Percentiles rank a stretch among this genome's conserved stretches.
These are phyloP conservation scores for Macrocentrus cingulum DNA, from an alignment of 1,140 invertebrate species.

Conservation along the genomic window DNA sequence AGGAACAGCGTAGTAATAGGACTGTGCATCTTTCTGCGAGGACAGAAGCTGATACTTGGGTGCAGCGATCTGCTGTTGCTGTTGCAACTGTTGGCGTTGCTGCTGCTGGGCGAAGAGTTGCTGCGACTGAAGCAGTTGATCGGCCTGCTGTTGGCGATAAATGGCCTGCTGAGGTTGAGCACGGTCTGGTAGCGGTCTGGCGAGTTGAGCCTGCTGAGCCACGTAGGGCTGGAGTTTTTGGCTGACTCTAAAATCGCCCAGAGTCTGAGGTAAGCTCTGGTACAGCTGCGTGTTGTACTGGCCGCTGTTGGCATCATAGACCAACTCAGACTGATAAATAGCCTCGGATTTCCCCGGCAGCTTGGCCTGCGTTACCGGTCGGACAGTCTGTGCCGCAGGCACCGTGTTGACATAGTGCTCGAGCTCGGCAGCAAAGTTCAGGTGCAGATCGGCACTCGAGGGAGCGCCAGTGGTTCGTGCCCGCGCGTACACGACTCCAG, in stretches of 20 bases:
- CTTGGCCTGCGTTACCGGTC: constrained; percentile 41
- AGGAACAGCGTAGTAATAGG: constrained; percentile 67
- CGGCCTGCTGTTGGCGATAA: constrained; percentile 72
- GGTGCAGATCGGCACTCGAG: constrained; percentile 50
- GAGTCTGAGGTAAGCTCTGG: constrained; percentile 73
- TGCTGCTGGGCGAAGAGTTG: constrained; percentile 75
- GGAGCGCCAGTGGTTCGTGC: constrained; percentile 42
- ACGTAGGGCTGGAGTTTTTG: constrained; percentile 75
- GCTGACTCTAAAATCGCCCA: constrained; percentile 70
- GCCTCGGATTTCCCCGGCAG: constrained; percentile 58
- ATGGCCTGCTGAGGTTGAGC: constrained; percentile 64
- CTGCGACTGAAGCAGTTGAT: constrained; percentile 70
- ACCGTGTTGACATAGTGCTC: constrained; percentile 78
- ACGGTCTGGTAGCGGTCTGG: constrained; percentile 6
- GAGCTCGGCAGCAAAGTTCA: constrained; percentile 74
- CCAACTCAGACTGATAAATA: constrained; percentile 74
- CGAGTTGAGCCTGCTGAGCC: constrained; percentile 50
- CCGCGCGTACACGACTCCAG: constrained; percentile 42
- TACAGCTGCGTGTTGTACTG: constrained; percentile 79
- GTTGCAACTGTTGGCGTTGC: constrained; percentile 63
- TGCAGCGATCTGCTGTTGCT: constrained; percentile 37
- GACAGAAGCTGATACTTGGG: constrained; percentile 55
- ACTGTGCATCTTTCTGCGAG: constrained; percentile 56
- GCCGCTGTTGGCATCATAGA: constrained; percentile 76
- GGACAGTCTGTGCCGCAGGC: constrained; percentile 51